Percentiles rank a stretch among this genome's conserved stretches.
Evolutionary conservation across 2,113 vertebrate genomes (phyloP).

Genomic region (Pteropus alecto): DNA sequence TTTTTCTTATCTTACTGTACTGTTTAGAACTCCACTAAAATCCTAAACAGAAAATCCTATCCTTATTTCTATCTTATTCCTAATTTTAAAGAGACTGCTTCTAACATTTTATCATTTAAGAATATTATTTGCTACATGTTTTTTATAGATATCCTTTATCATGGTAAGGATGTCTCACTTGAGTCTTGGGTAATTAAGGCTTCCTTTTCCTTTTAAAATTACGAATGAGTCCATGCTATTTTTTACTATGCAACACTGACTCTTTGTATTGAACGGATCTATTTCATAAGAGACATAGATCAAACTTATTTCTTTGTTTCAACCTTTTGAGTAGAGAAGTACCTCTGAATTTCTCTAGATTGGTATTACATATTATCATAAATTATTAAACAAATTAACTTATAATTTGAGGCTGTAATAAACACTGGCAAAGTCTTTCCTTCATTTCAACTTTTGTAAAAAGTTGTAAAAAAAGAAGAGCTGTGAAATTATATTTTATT

Average conservation of each 20-base stretch:
- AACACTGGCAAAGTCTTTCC: not conserved
- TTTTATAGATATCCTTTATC: not conserved
- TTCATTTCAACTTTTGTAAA: not conserved
- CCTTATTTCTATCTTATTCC: not conserved
- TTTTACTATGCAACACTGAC: not conserved
- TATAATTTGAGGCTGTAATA: not conserved
- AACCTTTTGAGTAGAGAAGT: constrained; percentile 9
- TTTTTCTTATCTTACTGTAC: not conserved
- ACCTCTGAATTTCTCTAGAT: not conserved
- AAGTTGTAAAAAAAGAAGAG: not conserved
- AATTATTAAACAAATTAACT: constrained; percentile 14
- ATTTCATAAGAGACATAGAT: constrained; percentile 9
- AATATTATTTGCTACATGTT: not conserved
- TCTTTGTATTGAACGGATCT: not conserved
- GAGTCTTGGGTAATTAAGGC: not conserved
- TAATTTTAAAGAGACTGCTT: not conserved
- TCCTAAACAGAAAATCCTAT: not conserved
- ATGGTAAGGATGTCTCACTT: not conserved
- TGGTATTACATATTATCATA: not conserved
- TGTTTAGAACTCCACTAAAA: not conserved
- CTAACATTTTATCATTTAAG: not conserved
- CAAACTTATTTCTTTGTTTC: not conserved
- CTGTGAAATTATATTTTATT: not conserved
- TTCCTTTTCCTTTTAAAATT: constrained; percentile 13
- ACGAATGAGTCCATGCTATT: not conserved